Percentiles rank a stretch among this genome's conserved stretches.
Conservation (phyloP, 1,140 invertebrate genomes). For the Diorhabda sublineata region DNA sequence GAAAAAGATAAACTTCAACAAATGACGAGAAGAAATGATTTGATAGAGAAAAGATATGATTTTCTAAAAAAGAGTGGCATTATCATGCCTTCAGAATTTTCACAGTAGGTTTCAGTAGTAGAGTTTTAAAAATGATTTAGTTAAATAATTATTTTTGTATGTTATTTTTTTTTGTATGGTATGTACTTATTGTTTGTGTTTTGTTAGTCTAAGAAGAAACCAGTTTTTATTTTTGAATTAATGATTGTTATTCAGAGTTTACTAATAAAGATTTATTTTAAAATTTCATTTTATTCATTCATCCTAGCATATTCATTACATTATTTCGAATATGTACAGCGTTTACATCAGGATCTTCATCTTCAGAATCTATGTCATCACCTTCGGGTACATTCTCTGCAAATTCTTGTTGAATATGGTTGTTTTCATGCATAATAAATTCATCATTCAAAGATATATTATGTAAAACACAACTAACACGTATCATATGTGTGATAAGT, state of each 20-base stretch:
- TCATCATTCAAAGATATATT: slow-evolving; percentile 11
- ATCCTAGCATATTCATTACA: slow-evolving; percentile 5
- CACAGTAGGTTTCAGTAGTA: too few relatives aligned
- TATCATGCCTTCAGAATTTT: too few relatives aligned
- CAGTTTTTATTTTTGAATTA: too few relatives aligned
- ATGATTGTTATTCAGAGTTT: background rate
- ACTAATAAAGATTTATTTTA: background rate
- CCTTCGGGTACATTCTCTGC: slow-evolving; percentile 4
- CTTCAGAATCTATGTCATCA: slow-evolving; percentile 5
- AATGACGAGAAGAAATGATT: slow-evolving; percentile 12
- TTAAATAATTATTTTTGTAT: too few relatives aligned
- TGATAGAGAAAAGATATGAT: slow-evolving; percentile 10
- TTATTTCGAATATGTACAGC: background rate
- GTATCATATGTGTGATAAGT: slow-evolving; percentile 7
- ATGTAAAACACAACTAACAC: slow-evolving; percentile 6
- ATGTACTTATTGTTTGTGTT: too few relatives aligned
- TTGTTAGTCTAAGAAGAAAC: too few relatives aligned
- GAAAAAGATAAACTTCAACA: slow-evolving; percentile 20
- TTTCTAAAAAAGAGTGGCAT: slow-evolving; percentile 6
- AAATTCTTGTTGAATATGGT: slow-evolving; percentile 1
- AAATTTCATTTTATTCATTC: background rate
- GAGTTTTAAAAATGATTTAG: too few relatives aligned
- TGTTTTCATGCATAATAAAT: background rate
- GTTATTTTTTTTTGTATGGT: too few relatives aligned
- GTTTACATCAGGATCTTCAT: background rate